Evolutionary conservation across 64 coral and sea anemone species (phyloP), one percentile per base, ranked within the genome.

Genomic region (Stylophora pistillata): DNA sequence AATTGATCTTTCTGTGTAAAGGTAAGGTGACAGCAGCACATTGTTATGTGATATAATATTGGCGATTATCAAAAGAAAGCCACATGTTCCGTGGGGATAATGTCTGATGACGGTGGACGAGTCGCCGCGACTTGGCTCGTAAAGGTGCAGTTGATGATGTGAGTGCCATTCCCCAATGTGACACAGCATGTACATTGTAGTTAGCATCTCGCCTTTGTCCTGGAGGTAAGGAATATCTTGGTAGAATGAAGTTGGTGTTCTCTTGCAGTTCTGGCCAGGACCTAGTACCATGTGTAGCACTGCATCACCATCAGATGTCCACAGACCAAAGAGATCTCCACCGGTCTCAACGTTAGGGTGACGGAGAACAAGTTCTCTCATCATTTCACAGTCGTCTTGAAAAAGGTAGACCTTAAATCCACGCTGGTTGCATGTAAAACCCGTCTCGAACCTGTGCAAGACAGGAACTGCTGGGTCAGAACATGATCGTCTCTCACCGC

Each of bases 141-240:
- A 73, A 17, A 94, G 72, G 15, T 58, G 63, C 78, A 90, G 78
- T 57, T 83, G 88, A 55, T 90, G 88, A 23, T 90, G 88, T 0
- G 88, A 90, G 31, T 90, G 88, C 88, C 88, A 90, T 81, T 90
- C 88, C 53, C 88, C 88, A 72, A 90, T 90, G 69, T 90, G 88
- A 4, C 88, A 69, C 13, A 90, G 78, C 88, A 90, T 90, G 56
- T 74, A 90, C 6, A 55, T 55, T 17, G 41, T 23, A 0, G 88
- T 90, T 15, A 90, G 78, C 4, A 90, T 71, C 47, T 73, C 80
- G 10, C 88, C 88, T 64, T 82, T 81, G 33, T 31, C 9, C n/a
- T 73, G 68, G 1, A 90, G 56, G 15, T 90, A 90, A 23, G 64
- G 53, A 10, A 90, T 61, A 29, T 90, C 88, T 81, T 90, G 88